phyloP scores from a whole-genome alignment of 2,888 invertebrate species.

The Homarus gammarus region DNA sequence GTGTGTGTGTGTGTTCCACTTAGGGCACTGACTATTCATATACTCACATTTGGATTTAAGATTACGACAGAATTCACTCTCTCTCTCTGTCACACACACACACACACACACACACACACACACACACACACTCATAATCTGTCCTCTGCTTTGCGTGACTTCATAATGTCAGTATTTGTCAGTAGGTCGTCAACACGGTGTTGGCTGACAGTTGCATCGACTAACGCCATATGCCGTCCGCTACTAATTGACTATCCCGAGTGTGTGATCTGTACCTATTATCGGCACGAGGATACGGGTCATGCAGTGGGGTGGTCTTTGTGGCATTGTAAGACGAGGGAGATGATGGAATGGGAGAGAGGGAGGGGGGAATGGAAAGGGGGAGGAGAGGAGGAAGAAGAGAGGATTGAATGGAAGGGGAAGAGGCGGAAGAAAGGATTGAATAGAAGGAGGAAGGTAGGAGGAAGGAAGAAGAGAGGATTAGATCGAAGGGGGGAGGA shows the following conservation, averaged over 20 bases:
- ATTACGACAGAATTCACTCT: too few relatives aligned
- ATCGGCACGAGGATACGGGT: not conserved
- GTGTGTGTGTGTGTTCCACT: too few relatives aligned
- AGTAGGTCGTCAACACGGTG: not conserved
- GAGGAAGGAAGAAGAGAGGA: not conserved
- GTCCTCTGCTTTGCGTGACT: not conserved
- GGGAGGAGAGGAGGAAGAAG: not conserved
- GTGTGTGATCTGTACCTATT: not conserved
- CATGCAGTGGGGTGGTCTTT: not conserved
- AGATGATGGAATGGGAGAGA: not conserved
- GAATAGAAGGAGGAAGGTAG: not conserved
- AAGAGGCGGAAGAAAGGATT: slow-evolving; percentile 12
- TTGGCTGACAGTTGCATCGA: not conserved
- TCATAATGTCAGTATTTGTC: slow-evolving; percentile 12
- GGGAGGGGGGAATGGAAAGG: not conserved
- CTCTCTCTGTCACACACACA: not conserved
- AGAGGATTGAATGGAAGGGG: not conserved
- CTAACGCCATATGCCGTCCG: not conserved
- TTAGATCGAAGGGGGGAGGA: not conserved
- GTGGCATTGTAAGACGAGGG: not conserved
- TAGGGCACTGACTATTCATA: too few relatives aligned
- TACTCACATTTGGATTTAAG: too few relatives aligned
- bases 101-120: too few relatives aligned
- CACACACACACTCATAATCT: not conserved
- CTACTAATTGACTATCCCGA: not conserved